Evolutionary conservation across 2,113 vertebrate genomes (phyloP), one percentile per base, ranked within the genome.

Genomic region (Tricholaema leucomelas): DNA sequence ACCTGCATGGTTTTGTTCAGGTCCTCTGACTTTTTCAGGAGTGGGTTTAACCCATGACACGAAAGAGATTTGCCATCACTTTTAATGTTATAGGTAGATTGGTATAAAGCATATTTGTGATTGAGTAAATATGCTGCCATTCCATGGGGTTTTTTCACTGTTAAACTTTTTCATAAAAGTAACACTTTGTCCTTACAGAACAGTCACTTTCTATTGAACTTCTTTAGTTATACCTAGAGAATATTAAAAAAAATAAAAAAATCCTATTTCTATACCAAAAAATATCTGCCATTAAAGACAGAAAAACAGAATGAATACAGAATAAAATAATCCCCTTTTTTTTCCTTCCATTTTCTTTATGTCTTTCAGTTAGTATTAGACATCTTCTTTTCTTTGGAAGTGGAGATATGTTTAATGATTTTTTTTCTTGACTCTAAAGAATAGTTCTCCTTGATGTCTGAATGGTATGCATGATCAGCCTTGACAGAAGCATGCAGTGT

Each of bases 231-330:
- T 31, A 69, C n/a, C 25, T 46, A 63, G 24, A 33, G 44, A 64
- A 81, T 46, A 38, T 70, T 70, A 65, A 75, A 30, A 30, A 79
- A 87, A 50, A 8, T 48, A 46, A 33, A 86, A 4, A 19, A 82
- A 86, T 83, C 1, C 0, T 48, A 67, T 8, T 42, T 6, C 33
- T n/a, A 31, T 58, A 35, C 21, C 20, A 0, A 0, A 30, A 30
- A 81, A 14, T 66, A 10, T 81, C 40, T 71, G 25, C 71, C 38
- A 58, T 2, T 24, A 59, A 44, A 42, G 11, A 42, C 0, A 71
- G 52, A 58, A 78, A 73, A 75, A 11, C 0, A 25, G 6, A 78
- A 31, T 6, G 36, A 85, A 52, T 31, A 76, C 75, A 67, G 18
- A 59, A 54, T 10, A 20, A 77, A 83, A 77, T 12, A 76, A n/a